Conservation (phyloP, 2,113 vertebrate genomes). For the Tinamus guttatus region DNA sequence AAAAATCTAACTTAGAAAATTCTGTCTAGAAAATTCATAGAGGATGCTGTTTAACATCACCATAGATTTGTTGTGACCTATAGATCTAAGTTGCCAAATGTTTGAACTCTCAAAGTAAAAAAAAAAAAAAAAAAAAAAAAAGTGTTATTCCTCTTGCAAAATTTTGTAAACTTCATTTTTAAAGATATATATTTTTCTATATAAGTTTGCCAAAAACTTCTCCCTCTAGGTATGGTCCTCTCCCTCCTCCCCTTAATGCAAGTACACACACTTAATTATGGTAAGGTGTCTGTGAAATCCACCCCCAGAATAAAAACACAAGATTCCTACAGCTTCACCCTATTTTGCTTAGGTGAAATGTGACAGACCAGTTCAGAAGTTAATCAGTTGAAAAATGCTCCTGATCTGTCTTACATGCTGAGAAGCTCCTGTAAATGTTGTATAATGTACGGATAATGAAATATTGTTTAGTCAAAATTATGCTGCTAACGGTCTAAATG, state of each 20-base stretch:
- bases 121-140: no score
- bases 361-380: neutral
- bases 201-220: neutral
- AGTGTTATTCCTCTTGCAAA: neutral
- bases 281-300: constrained; percentile 19
- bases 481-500: neutral
- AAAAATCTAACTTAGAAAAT: neutral
- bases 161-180: neutral
- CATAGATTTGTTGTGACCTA: neutral
- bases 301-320: neutral
- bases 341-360: constrained; percentile 13
- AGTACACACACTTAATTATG: constrained; percentile 1
- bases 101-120: neutral
- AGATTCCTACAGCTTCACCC: constrained; percentile 6
- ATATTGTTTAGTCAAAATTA: neutral
- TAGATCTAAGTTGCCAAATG: neutral
- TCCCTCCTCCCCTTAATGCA: constrained; percentile 7
- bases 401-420: neutral
- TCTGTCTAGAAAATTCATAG: neutral
- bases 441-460: neutral
- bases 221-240: neutral
- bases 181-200: neutral
- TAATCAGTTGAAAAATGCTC: constrained; percentile 12
- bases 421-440: no score
- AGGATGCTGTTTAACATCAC: neutral